Evolutionary conservation across 2,797 vertebrate genomes (phyloP).

Genomic region (Nasua narica): DNA sequence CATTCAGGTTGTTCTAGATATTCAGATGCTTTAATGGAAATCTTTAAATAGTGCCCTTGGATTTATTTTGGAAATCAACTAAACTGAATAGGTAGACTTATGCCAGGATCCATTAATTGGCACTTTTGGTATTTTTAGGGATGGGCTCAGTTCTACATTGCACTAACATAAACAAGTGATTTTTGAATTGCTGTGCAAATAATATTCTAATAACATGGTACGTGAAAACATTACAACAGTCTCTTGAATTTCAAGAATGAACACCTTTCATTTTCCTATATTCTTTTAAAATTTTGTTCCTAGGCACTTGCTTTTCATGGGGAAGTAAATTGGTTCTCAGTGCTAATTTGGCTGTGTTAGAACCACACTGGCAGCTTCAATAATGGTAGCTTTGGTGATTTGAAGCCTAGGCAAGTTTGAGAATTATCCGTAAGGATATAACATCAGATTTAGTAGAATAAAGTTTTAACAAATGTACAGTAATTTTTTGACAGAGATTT

Average conservation of each 20-base stretch:
- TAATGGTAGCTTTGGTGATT: neutral
- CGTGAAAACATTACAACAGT: neutral
- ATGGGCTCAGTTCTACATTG: neutral
- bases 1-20: constrained; percentile 18
- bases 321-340: neutral
- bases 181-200: neutral
- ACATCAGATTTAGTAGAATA: neutral
- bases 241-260: neutral
- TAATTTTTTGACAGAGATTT: neutral
- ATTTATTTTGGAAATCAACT: constrained; percentile 4
- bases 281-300: neutral
- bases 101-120: neutral
- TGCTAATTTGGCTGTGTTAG: neutral
- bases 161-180: neutral
- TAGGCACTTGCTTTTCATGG: neutral
- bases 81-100: constrained; percentile 1
- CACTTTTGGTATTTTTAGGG: neutral
- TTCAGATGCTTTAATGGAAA: neutral
- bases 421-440: neutral
- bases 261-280: neutral
- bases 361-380: neutral
- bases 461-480: neutral
- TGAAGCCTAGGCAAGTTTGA: neutral
- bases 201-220: neutral
- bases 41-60: neutral